phyloP scores from a whole-genome alignment of 2,888 invertebrate species.

The Amorpha juglandis region DNA sequence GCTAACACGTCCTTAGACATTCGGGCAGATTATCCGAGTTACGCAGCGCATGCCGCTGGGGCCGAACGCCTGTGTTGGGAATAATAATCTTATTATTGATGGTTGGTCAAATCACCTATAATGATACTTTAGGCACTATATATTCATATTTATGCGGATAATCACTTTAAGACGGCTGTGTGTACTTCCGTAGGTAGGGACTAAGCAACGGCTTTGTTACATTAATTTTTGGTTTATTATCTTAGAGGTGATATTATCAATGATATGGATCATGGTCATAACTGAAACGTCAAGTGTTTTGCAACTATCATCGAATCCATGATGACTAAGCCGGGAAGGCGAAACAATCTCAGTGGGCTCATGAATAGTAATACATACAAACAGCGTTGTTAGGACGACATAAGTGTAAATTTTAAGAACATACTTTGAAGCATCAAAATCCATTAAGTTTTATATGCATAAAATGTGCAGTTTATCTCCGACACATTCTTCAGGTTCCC shows the following conservation, averaged over 20 bases:
- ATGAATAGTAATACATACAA: too few species aligned
- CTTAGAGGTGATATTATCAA: too few species aligned
- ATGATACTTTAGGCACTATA: neutral
- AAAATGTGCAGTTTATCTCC: conserved; percentile 12
- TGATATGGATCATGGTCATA: too few species aligned
- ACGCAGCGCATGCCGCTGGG: conserved; percentile 5
- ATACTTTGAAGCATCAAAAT: neutral
- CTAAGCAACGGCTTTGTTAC: too few species aligned
- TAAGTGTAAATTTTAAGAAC: neutral
- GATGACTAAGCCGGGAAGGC: too few species aligned
- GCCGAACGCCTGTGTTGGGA: conserved; percentile 1
- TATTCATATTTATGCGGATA: too few species aligned
- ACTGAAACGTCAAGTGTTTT: too few species aligned
- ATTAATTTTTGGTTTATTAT: too few species aligned
- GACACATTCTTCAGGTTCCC: conserved; percentile 11
- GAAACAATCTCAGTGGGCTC: too few species aligned
- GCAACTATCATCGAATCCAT: too few species aligned
- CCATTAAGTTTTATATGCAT: neutral
- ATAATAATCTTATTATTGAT: conserved; percentile 20
- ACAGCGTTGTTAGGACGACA: neutral
- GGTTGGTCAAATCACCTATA: neutral
- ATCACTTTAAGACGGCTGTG: too few species aligned
- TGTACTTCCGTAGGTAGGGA: too few species aligned
- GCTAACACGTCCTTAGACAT: conserved; percentile 4
- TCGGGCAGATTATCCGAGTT: conserved; percentile 15